Base-by-base conservation (phyloP, 2,888 invertebrate genomes). In the Drosophila testacea region DNA sequence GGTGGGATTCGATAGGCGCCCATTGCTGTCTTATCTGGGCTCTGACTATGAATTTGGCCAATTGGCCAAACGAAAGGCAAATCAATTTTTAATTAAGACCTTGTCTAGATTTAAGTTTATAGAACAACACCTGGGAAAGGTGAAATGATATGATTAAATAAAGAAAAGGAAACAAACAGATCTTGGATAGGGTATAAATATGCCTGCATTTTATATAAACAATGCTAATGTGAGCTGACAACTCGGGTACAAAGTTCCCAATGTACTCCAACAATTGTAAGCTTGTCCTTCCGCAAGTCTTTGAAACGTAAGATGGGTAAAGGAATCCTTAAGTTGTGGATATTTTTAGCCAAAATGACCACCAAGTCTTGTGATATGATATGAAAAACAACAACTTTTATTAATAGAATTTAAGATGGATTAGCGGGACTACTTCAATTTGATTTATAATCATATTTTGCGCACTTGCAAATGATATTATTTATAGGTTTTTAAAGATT, bases 61-160 rank as follows among this genome's bases (percentile, higher is more conserved):
- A 27, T 62, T 30, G 44, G 60, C 51, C 28, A 10, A 48, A 42
- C 51, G 38, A 57, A 71, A 63, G 51, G 27, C 9, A 63, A 73
- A 62, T 64, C 71, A 72, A 38, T 50, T 72, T 69, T 81, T 81
- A 81, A 81, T 81, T 83, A 77, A 69, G 28, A 65, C 10, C 69
- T 68, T 69, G 62, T 65, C 46, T 9, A 34, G 46, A 64, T 61
- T 65, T 39, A 9, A 22, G 22, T 55, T 34, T 34, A 32, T 44
- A 30, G 11, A 54, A 64, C 7, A 54, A 47, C 60, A 61, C 32
- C 22, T 36, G 57, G 6, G 27, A 73, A 54, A 54, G 36, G 47
- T 30, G 56, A 64, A 63, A 52, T 51, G 30, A 13, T 30, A 28
- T 27, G 30, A 48, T 52, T 32, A 52, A 50, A 47, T 27, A 30